Evolutionary conservation across 2,888 invertebrate genomes (phyloP), one percentile per base, ranked within the genome.

Genomic region (Scaptomyza parva): DNA sequence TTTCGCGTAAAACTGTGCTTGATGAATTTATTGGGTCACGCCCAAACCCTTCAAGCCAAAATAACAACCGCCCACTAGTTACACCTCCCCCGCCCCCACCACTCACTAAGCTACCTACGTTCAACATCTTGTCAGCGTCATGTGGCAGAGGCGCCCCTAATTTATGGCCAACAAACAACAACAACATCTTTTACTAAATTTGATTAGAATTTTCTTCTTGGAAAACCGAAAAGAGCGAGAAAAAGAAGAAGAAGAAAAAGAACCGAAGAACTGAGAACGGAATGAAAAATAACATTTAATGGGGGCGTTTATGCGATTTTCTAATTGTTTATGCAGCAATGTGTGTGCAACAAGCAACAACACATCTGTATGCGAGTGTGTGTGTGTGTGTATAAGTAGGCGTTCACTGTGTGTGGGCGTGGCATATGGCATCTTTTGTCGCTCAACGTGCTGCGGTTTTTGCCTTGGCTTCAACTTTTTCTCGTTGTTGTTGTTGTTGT

Each of bases 261-360:
- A n/a, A n/a, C n/a, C n/a, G n/a, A n/a, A n/a, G n/a, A n/a, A n/a
- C n/a, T n/a, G n/a, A n/a, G n/a, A n/a, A n/a, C n/a, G n/a, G n/a
- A n/a, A n/a, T n/a, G n/a, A 53, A 50, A 74, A 50, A 59, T 65
- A 65, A 61, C 70, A 76, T 76, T 73, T 65, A 76, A 76, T 79
- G 80, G 70, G 61, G 64, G 70, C 73, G 86, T 83, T 86, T 83
- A 81, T 83, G 77, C 84, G 86, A 86, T 86, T 73, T 70, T 76
- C 65, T 73, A 76, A 73, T 73, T 76, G 76, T 73, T 73, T 73
- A 73, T 76, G 35, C 51, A 66, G 65, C n/a, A n/a, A n/a, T n/a
- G n/a, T n/a, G n/a, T n/a, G n/a, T 86, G 80, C 83, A 86, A 78
- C 66, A 72, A 59, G 66, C 70, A 62, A 28, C 28, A 28, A 24